These are phyloP conservation scores for Anguilla rostrata DNA, from an alignment of 2,113 vertebrate genomes.

Conservation along the genomic window DNA sequence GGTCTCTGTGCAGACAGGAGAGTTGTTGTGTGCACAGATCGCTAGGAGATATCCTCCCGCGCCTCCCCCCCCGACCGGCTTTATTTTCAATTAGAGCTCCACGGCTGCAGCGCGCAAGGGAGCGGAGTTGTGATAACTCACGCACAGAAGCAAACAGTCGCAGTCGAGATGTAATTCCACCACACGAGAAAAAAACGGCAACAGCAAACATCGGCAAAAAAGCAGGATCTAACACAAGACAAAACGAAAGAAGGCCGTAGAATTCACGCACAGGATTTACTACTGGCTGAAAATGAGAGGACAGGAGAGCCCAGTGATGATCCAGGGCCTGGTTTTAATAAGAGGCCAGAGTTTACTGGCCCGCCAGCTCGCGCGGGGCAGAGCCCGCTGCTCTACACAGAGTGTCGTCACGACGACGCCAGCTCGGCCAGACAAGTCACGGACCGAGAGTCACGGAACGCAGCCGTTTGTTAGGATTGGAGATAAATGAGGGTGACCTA, in stretches of 20 bases:
- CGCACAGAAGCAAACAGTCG: not conserved
- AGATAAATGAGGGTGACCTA: slow-evolving; percentile 7
- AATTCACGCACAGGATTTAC: not conserved
- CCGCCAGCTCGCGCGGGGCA: slow-evolving; percentile 3
- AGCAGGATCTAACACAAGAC: not conserved
- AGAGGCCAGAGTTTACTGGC: not conserved
- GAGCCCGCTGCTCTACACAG: not conserved
- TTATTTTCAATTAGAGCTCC: not conserved
- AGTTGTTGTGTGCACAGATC: not conserved
- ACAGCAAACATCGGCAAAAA: not conserved
- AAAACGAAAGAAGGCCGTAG: not conserved
- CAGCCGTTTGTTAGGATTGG: not conserved
- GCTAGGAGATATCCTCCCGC: not conserved
- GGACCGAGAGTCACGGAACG: not conserved
- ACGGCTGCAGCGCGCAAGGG: not conserved
- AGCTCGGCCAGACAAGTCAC: not conserved
- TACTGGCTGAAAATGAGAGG: not conserved
- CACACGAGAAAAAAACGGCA: not conserved
- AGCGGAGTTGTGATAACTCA: not conserved
- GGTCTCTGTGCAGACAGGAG: not conserved
- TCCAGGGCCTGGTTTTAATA: not conserved
- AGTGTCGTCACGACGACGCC: not conserved
- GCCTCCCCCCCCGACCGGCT: not conserved
- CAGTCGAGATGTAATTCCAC: not conserved
- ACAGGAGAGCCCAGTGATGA: not conserved